Conservation (phyloP, 2,113 vertebrate genomes). For the Cyphomyrus discorhynchus region DNA sequence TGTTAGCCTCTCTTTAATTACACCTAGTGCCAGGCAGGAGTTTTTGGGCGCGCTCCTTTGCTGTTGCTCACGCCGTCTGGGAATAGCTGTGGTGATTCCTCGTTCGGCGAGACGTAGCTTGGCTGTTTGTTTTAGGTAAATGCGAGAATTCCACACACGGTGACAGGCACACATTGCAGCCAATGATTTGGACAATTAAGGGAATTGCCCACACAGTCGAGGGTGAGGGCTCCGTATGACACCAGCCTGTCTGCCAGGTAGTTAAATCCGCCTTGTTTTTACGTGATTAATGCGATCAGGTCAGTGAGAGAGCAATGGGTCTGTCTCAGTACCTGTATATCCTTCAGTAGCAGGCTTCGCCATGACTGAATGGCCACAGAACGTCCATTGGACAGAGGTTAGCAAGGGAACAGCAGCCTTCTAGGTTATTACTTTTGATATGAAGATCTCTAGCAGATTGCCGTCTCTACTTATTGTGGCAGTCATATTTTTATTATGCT, state of each 20-base stretch:
- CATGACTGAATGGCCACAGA: not conserved
- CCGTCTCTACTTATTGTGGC: not conserved
- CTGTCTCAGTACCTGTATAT: not conserved
- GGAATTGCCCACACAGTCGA: not conserved
- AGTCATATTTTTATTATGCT: not conserved
- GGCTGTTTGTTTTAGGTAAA: not conserved
- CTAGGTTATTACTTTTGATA: constrained; percentile 31
- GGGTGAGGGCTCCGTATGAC: not conserved
- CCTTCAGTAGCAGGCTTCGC: not conserved
- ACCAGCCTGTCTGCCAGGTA: not conserved
- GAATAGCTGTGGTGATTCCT: not conserved
- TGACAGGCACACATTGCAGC: not conserved
- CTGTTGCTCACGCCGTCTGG: not conserved
- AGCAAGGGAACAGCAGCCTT: constrained; percentile 13
- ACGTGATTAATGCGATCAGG: not conserved
- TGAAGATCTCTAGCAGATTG: constrained; percentile 32
- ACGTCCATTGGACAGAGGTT: not conserved
- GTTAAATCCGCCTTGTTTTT: not conserved
- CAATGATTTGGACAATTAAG: not conserved
- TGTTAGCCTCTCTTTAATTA: not conserved
- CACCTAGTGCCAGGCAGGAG: not conserved
- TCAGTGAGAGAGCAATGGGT: not conserved
- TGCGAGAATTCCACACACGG: not conserved
- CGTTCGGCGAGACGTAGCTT: not conserved
- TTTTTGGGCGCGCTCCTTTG: not conserved